A percentile compares a stretch with the other conserved stretches of the same genome.
Conservation (phyloP, 2,888 invertebrate genomes). For the Chalcosyrphus nemorum region DNA sequence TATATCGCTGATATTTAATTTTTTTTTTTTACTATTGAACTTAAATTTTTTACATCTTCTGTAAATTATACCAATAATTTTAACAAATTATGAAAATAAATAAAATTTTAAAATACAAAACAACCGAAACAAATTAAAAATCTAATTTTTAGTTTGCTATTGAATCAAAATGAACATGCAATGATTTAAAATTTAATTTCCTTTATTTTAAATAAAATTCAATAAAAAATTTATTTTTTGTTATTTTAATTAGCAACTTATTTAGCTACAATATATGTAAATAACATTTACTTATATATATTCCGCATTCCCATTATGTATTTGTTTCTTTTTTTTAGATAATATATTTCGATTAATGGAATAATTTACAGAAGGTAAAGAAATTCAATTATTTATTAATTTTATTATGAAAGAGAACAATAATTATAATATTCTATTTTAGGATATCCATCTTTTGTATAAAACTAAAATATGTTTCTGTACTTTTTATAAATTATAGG, state of each 20-base stretch:
- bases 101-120: conserved; percentile 3
- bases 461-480: conserved; percentile 37
- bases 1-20: conserved; percentile 29
- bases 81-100: conserved; percentile 28
- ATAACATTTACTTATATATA: conserved; percentile 23
- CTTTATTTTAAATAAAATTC: conserved; percentile 2
- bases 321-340: conserved; percentile 17
- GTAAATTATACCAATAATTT: conserved; percentile 76
- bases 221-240: conserved; percentile 11
- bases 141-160: conserved; percentile 29
- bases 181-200: conserved; percentile 24
- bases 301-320: conserved; percentile 49
- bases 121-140: conserved; percentile 30
- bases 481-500: conserved; percentile 67
- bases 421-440: conserved; percentile 21
- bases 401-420: conserved; percentile 33
- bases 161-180: conserved; percentile 53
- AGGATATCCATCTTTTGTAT: conserved; percentile 38
- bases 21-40: conserved; percentile 43
- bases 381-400: conserved; percentile 47
- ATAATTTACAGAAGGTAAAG: conserved; percentile 80
- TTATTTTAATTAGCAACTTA: conserved; percentile 42
- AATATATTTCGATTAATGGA: conserved; percentile 61
- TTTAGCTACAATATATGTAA: conserved; percentile 37
- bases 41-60: conserved; percentile 77